These are phyloP conservation scores for Coregonus suidteri DNA, from an alignment of 2,797 vertebrate genomes.

Conservation along the genomic window DNA sequence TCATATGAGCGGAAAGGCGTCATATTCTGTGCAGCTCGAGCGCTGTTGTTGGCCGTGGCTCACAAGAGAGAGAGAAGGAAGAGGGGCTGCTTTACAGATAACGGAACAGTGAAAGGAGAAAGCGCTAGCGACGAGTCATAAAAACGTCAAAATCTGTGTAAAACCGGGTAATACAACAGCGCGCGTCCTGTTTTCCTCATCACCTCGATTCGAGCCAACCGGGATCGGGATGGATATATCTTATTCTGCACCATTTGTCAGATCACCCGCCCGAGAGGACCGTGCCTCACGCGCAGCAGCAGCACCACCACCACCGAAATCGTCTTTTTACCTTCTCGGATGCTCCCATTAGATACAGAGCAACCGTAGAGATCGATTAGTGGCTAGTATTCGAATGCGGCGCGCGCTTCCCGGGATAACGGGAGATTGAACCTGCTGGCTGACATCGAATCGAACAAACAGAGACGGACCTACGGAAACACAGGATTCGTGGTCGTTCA, in stretches of 20 bases:
- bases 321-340: neutral
- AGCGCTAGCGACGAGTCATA: conserved; percentile 42
- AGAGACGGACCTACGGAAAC: neutral
- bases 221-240: conserved; percentile 39
- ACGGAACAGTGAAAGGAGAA: neutral
- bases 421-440: neutral
- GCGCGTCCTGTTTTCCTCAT: conserved; percentile 43
- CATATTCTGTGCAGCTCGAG: conserved; percentile 31
- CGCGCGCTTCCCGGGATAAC: neutral
- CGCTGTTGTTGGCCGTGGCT: neutral
- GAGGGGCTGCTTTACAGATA: conserved; percentile 39
- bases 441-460: neutral
- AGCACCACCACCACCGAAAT: neutral
- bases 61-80: conserved; percentile 23
- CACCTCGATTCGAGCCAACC: conserved; percentile 34
- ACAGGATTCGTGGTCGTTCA: neutral
- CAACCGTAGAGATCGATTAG: neutral
- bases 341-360: neutral
- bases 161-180: conserved; percentile 37
- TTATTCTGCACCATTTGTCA: conserved; percentile 24
- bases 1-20: conserved; percentile 57
- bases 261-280: conserved; percentile 3
- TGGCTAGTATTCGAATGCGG: neutral
- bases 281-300: conserved; percentile 6
- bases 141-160: conserved; percentile 54